Percentiles rank a stretch among this genome's conserved stretches.
These are phyloP conservation scores for Oligia fasciuncula DNA, from an alignment of 2,888 invertebrate genomes.

Conservation along the genomic window DNA sequence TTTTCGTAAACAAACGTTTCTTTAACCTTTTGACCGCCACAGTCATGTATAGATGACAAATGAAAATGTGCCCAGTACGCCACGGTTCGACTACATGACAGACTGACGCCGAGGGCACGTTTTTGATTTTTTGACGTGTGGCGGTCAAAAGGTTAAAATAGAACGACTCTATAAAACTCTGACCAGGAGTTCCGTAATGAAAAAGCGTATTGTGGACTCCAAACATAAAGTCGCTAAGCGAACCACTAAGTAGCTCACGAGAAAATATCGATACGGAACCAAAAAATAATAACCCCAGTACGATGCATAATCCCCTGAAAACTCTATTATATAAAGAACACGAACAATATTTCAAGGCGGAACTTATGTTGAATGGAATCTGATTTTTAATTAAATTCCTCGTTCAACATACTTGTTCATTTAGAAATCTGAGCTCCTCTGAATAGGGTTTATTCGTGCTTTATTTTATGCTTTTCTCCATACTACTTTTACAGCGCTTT, in stretches of 20 bases:
- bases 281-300: conserved; percentile 28
- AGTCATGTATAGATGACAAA: too few relatives aligned
- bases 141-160: too few relatives aligned
- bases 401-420: conserved; percentile 65
- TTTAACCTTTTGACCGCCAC: too few relatives aligned
- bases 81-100: too few relatives aligned
- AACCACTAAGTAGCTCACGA: conserved; percentile 10
- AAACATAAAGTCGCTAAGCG: conserved; percentile 17
- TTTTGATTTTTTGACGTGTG: too few relatives aligned
- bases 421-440: conserved; percentile 57
- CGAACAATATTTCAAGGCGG: conserved; percentile 51
- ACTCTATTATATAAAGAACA: conserved; percentile 43
- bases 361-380: conserved; percentile 61
- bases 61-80: too few relatives aligned
- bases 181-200: not conserved
- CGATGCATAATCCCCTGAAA: conserved; percentile 29
- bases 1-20: not conserved
- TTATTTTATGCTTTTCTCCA: conserved; percentile 54
- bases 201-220: conserved; percentile 4
- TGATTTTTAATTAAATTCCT: conserved; percentile 67
- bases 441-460: conserved; percentile 49
- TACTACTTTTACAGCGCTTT: conserved; percentile 28
- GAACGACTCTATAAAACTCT: too few relatives aligned
- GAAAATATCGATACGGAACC: conserved; percentile 36
- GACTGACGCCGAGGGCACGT: too few relatives aligned